Base-by-base conservation (phyloP, 1,140 invertebrate species). In the Diabrotica virgifera region DNA sequence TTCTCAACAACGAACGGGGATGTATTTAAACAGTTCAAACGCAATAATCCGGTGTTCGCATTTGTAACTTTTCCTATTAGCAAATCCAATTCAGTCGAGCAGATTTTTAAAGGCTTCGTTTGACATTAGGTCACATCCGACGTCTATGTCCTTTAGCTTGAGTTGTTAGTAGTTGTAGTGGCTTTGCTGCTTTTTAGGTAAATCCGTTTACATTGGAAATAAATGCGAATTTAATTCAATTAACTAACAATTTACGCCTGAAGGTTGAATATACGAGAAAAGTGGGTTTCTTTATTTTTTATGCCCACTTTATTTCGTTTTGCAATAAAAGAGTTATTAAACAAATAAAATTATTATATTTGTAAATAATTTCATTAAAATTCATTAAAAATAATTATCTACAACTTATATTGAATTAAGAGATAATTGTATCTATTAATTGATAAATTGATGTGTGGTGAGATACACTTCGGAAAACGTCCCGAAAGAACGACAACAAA, bases 41-140 rank as follows among this genome's bases (percentile, higher is more conserved):
- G 40, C n/a, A 46, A n/a, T 46, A 46, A 46, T 46, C 40, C 40
- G 40, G 8, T 46, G 40, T 46, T 46, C 40, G 40, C 40, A 46
- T 46, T 46, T 46, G 8, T 5, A 46, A 46, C 40, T 10, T 46
- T 46, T 24, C 24, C 40, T 46, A 46, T 46, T 46, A 46, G 40
- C 40, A 46, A 46, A 46, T 46, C 40, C 40, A 46, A 46, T 46
- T 46, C 40, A 46, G 8, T 46, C 40, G 40, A 10, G 40, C 40
- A n/a, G 40, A 46, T 46, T 46, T 46, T 46, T 46, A 46, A n/a
- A 46, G 40, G 40, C 40, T 46, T 46, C 40, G 40, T 46, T 46
- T 46, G 40, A 46, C 40, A 46, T 46, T 46, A 46, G 40, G 40
- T 46, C 40, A 46, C 40, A 46, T 46, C 40, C 40, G 40, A 46